A percentile compares a stretch with the other conserved stretches of the same genome.
These are phyloP conservation scores for Anoplophora glabripennis DNA, from an alignment of 1,140 invertebrate genomes.

Conservation along the genomic window DNA sequence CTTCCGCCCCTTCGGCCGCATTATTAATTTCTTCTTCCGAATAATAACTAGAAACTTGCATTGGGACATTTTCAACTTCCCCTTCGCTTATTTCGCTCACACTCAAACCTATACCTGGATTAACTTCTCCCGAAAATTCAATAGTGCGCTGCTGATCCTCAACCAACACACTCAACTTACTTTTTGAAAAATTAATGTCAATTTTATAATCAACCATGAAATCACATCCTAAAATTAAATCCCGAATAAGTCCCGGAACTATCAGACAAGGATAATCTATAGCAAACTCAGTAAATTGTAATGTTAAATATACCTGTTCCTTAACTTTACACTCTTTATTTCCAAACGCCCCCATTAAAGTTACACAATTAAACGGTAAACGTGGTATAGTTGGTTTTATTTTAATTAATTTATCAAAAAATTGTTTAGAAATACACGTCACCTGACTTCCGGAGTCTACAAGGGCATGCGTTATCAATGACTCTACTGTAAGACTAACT, in stretches of 20 bases:
- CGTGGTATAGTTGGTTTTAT: slow-evolving; percentile 10
- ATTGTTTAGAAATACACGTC: slow-evolving; percentile 31
- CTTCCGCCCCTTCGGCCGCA: neutral
- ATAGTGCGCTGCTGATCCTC: neutral
- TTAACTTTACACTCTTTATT: slow-evolving; percentile 27
- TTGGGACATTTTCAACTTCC: neutral
- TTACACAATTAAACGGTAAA: slow-evolving; percentile 27
- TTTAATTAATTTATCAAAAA: slow-evolving; percentile 22
- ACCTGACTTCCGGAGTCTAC: slow-evolving; percentile 35
- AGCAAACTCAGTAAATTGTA: neutral
- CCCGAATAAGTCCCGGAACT: slow-evolving; percentile 21
- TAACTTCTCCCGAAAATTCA: slow-evolving; percentile 3
- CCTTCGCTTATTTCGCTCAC: neutral
- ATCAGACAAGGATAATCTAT: slow-evolving; percentile 25
- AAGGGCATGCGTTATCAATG: neutral
- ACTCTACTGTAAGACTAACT: too few species aligned
- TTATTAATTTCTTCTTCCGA: neutral
- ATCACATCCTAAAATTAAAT: slow-evolving; percentile 33
- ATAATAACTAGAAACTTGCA: neutral
- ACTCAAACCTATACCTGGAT: neutral
- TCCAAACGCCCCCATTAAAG: slow-evolving; percentile 24
- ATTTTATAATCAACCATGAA: slow-evolving; percentile 27
- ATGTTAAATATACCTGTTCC: slow-evolving; percentile 14
- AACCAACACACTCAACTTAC: neutral
- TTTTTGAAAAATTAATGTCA: slow-evolving; percentile 13